Conservation (phyloP, 1,140 invertebrate species). For the Neomicropteryx cornuta region DNA sequence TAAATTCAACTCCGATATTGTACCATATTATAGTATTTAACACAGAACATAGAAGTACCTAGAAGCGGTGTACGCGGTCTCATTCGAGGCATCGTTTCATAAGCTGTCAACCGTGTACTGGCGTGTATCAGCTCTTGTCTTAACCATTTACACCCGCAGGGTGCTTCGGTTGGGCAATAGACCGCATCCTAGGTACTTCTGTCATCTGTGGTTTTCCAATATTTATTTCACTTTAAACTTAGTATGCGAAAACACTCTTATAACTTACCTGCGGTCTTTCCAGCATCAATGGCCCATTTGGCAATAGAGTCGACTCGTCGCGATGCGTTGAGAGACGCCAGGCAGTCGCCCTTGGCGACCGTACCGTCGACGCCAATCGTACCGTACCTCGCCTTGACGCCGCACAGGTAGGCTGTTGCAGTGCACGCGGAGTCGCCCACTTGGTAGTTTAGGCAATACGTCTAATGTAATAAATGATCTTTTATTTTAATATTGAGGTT, state of each 20-base stretch:
- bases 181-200: neutral
- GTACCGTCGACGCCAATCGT: constrained; percentile 63
- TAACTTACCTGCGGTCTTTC: constrained; percentile 54
- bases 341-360: constrained; percentile 47
- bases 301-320: constrained; percentile 55
- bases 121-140: no score
- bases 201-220: neutral
- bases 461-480: constrained; percentile 40
- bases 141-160: neutral
- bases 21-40: no score
- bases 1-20: no score
- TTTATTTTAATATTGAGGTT: neutral
- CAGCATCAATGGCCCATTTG: constrained; percentile 60
- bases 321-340: constrained; percentile 37
- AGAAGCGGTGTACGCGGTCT: no score
- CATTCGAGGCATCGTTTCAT: neutral
- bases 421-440: constrained; percentile 67
- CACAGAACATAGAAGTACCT: no score
- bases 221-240: neutral
- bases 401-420: constrained; percentile 73
- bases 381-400: constrained; percentile 74
- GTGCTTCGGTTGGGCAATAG: constrained; percentile 3
- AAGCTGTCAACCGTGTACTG: constrained; percentile 1
- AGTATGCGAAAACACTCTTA: neutral
- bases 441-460: constrained; percentile 73